Evolutionary conservation across 1,140 invertebrate species (phyloP), one percentile per base, ranked within the genome.

Genomic region (Pseudoatta argentina): DNA sequence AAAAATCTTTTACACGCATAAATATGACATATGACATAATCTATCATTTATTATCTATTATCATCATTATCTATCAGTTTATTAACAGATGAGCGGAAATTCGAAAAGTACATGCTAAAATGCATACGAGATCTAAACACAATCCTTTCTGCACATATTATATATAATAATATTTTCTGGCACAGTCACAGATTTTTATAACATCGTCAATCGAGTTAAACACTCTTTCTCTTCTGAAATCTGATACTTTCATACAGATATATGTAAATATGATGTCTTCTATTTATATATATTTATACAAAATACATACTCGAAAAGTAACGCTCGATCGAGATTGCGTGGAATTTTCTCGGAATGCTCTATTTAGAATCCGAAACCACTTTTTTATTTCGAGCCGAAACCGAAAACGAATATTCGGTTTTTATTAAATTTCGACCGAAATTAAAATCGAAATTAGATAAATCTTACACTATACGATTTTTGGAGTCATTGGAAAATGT

Each of bases 41-140:
- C 78, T 30, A 30, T 30, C 2, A 24, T 24, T 24, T 24, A 24
- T 24, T 24, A 24, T 24, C 24, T 24, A 24, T 24, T 24, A 24
- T 24, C 24, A 24, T 24, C 24, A 24, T 24, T 81, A 44, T 66
- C 30, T 24, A 81, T 71, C 30, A 81, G 5, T 81, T 71, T 81
- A 81, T 81, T 71, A 81, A 81, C 53, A 57, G 51, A 21, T 66
- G 78, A 71, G 78, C 34, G 51, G 51, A 81, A 81, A 34, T 81
- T 55, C 48, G 4, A 71, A 71, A 24, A 55, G 59, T 81, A 81
- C 53, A 59, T 71, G 30, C 64, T 81, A 81, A 27, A 81, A 81
- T 48, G 77, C 44, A 53, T 79, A 69, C 48, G 55, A 81, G 63
- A 81, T 81, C 30, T 69, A 55, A 69, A 55, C 16, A 39, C 30